A percentile compares a stretch with the other conserved stretches of the same genome.
phyloP scores from a whole-genome alignment of 1,140 invertebrate genomes.

The Drosophila orosa region DNA sequence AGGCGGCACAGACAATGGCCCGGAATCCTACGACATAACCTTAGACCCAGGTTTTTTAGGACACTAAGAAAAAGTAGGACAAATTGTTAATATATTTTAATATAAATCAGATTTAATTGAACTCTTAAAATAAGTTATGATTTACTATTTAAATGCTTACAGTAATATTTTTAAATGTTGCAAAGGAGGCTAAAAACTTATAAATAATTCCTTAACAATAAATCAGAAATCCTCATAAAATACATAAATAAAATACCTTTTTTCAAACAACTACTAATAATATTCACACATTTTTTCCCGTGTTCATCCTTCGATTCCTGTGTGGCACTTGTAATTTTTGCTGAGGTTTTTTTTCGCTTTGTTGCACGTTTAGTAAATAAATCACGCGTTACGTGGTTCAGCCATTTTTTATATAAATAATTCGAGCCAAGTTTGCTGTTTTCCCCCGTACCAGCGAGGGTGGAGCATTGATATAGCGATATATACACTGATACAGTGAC shows the following conservation, averaged over 20 bases:
- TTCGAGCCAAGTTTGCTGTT: slow-evolving; percentile 66
- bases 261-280: background rate
- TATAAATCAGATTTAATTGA: background rate
- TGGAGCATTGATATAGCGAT: slow-evolving; percentile 47
- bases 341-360: slow-evolving; percentile 68
- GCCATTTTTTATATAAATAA: slow-evolving; percentile 81
- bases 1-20: slow-evolving; percentile 69
- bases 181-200: background rate
- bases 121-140: background rate
- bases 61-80: slow-evolving; percentile 2
- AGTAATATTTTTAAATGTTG: too few relatives aligned
- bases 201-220: background rate
- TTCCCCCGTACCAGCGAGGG: slow-evolving; percentile 16
- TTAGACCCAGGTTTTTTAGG: background rate
- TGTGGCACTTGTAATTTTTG: slow-evolving; percentile 71
- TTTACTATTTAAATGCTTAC: background rate
- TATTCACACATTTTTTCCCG: background rate
- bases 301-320: slow-evolving; percentile 22
- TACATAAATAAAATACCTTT: background rate
- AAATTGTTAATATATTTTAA: background rate
- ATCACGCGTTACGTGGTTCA: slow-evolving; percentile 75
- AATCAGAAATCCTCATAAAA: too few relatives aligned
- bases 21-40: slow-evolving; percentile 19
- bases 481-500: slow-evolving; percentile 52
- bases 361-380: slow-evolving; percentile 82